Base-by-base conservation (phyloP, 2,888 invertebrate genomes). In the Apodemia zela region DNA sequence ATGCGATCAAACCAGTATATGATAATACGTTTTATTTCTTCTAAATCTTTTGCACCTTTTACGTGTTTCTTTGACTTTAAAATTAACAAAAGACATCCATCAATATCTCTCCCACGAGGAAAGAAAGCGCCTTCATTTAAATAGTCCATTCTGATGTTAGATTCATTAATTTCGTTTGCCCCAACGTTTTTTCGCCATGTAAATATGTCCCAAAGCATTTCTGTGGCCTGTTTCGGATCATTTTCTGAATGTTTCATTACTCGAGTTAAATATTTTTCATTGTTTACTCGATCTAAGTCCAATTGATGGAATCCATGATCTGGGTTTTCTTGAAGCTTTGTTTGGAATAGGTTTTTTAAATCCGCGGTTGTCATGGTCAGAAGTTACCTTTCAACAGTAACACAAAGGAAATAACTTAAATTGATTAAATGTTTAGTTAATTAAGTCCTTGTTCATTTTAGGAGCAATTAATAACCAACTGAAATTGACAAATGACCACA, bases 1-100 rank as follows among this genome's bases (percentile, higher is more conserved):
- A 96, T 83, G 71, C 96, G 86, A 76, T 97, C 97, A 73, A 97
- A 94, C 96, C 96, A 97, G 81, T 97, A 98, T 0, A 98, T 94
- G 64, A 98, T 94, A 70, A 96, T 94, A 78, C 94, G 94, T 79
- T 97, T 96, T 8, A 97, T 80, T 45, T 96, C 96, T 0, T 94
- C 94, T 72, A 95, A 93, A 73, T 96, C 95, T 73, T 94, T 94
- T 21, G 94, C 89, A 13, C 96, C 96, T 89, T 97, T 98, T 3
- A 93, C 90, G 77, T 98, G 97, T 75, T 95, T 92, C 78, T 96
- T 96, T 6, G 96, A 95, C 79, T 95, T 96, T 70, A 98, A 94
- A 72, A 98, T 93, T 58, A 98, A 87, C 59, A 98, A 77, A 7
- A 93, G 87, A 75, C 94, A 94, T 0, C 97, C 97, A 82, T 98